Conservation (phyloP, 1,140 invertebrate species). For the Lepidurus packardi region DNA sequence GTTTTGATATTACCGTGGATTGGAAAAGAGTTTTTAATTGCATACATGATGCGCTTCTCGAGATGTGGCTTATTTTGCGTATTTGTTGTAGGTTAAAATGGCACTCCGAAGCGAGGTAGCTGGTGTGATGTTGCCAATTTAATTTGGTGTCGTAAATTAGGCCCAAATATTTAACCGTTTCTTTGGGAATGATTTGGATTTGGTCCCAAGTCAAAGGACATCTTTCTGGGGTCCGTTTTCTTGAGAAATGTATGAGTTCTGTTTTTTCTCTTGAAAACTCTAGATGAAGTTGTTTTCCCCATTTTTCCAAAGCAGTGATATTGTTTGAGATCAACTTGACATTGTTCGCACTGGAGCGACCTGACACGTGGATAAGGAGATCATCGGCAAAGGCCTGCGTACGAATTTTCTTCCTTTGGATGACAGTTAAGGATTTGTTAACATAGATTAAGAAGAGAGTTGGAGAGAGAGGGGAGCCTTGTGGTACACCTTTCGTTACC, state of each 20-base stretch:
- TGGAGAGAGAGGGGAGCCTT: slow-evolving; percentile 5
- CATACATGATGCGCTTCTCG: neutral
- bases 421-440: neutral
- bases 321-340: neutral
- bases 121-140: neutral
- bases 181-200: neutral
- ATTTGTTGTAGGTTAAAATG: neutral
- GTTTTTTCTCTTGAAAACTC: slow-evolving; percentile 21
- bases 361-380: neutral
- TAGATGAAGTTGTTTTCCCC: slow-evolving; percentile 23
- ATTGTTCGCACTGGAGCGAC: neutral
- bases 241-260: neutral
- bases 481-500: slow-evolving; percentile 20
- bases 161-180: slow-evolving; percentile 24
- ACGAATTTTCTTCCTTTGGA: neutral
- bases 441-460: slow-evolving; percentile 17
- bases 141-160: neutral
- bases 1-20: neutral
- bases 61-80: neutral
- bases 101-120: neutral
- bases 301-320: slow-evolving; percentile 10
- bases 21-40: slow-evolving; percentile 1
- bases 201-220: neutral
- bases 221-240: neutral
- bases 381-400: slow-evolving; percentile 28